Evolutionary conservation across 2,113 vertebrate genomes (phyloP), one percentile per base, ranked within the genome.

Genomic region (Rhinoderma darwinii): DNA sequence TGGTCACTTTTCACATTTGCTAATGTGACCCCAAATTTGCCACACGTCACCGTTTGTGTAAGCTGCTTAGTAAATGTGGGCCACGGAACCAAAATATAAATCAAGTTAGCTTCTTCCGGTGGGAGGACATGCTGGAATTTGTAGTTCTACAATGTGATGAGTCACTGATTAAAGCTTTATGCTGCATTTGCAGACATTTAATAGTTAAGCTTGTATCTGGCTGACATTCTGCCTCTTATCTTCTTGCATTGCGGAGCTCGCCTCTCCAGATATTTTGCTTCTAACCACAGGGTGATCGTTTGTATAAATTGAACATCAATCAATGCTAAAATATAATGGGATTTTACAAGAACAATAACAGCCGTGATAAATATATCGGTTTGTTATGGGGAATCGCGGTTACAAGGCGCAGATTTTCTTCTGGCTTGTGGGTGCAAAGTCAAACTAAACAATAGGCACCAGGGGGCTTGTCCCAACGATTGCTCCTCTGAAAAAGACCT

Each of bases 301-400:
- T 72, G 35, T 51, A 43, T 54, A 75, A 72, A 87, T 72, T 75
- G 51, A 75, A 41, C 86, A 82, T 87, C 86, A 75, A 87, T 87
- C 86, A 82, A 79, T 75, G 86, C 54, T 87, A 82, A 59, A 63
- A 61, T 82, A 87, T 87, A 87, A 87, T 87, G 86, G 78, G 79
- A 87, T 75, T 82, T 75, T 75, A 87, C 70, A 47, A 37, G 68
- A 82, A 87, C 79, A 87, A 74, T 82, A 82, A 87, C 78, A 87
- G 79, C 51, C 39, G 39, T 87, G 86, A 87, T 87, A 87, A 87
- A 87, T 87, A 87, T 30, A 35, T 44, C 50, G n/a, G 50, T 25
- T 74, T 75, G 51, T 75, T 63, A 47, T 14, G 35, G 54, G 10
- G 43, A 80, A 74, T 87, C 54, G 27, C 78, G 54, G 68, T 61